Conservation (phyloP, 64 coral and sea anemone genomes). For the Montipora cactus region DNA sequence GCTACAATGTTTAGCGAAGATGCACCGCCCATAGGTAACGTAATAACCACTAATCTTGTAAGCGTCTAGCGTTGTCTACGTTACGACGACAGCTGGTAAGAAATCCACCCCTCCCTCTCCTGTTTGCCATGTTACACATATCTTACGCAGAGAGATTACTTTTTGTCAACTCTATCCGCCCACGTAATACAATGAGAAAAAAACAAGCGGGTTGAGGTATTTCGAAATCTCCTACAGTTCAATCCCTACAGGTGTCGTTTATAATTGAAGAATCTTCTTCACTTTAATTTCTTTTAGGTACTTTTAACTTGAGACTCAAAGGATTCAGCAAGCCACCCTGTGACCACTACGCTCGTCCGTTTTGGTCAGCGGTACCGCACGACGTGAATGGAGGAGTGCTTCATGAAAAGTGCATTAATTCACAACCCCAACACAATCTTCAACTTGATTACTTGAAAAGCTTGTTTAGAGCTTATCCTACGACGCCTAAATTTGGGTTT, state of each 20-base stretch:
- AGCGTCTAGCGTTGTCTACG: not conserved
- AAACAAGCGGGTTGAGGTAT: no score
- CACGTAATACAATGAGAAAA: no score
- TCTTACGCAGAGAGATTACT: no score
- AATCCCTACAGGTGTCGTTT: no score
- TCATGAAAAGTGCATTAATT: slow-evolving; percentile 79
- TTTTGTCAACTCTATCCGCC: no score
- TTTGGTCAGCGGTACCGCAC: slow-evolving; percentile 86
- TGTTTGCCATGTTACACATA: no score
- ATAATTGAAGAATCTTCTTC: not conserved
- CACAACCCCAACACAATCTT: slow-evolving; percentile 85
- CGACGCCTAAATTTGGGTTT: slow-evolving; percentile 81
- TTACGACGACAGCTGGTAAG: no score
- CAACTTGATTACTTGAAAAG: slow-evolving; percentile 89
- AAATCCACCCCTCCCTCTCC: no score
- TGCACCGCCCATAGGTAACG: slow-evolving; percentile 74
- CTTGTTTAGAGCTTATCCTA: slow-evolving; percentile 84
- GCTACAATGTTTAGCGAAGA: slow-evolving; percentile 96
- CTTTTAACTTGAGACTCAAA: slow-evolving; percentile 79
- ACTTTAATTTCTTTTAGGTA: slow-evolving; percentile 25
- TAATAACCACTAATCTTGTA: not conserved
- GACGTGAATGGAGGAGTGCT: slow-evolving; percentile 22
- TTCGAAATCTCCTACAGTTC: no score
- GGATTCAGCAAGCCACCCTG: slow-evolving; percentile 75
- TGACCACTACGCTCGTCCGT: slow-evolving; percentile 87